A percentile compares a stretch with the other conserved stretches of the same genome.
Evolutionary conservation across 2,113 vertebrate genomes (phyloP).

Genomic region (Callipepla californica): DNA sequence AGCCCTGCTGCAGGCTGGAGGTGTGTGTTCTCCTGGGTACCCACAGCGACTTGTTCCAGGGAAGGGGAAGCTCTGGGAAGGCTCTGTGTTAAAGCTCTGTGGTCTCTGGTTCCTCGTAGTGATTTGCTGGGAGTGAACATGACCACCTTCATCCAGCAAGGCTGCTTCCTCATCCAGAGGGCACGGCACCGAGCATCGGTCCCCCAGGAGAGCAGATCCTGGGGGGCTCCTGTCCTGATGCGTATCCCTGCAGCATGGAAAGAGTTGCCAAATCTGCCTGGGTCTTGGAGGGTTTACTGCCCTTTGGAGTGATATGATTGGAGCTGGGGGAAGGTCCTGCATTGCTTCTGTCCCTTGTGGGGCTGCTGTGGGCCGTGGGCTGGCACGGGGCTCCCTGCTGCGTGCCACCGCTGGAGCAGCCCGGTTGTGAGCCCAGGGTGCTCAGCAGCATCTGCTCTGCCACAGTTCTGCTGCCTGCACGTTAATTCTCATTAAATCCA

Average conservation of each 20-base stretch:
- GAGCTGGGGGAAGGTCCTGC: not conserved
- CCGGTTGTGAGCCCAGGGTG: not conserved
- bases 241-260: not conserved
- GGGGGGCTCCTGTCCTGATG: not conserved
- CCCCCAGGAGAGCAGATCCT: not conserved
- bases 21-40: not conserved
- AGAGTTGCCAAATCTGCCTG: not conserved
- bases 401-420: accelerated
- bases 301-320: not conserved
- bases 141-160: not conserved
- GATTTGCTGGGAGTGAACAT: not conserved
- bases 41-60: not conserved
- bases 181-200: not conserved
- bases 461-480: not conserved
- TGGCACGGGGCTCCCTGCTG: not conserved
- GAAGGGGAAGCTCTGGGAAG: not conserved
- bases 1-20: accelerated
- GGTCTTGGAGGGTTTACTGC: not conserved
- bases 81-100: accelerated
- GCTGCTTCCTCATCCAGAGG: not conserved
- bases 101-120: not conserved
- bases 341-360: not conserved
- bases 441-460: not conserved
- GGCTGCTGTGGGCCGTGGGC: too few species aligned
- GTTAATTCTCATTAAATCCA: not conserved